These are phyloP conservation scores for Syndactyla subalaris DNA, from an alignment of 2,797 vertebrate genomes.

Conservation along the genomic window DNA sequence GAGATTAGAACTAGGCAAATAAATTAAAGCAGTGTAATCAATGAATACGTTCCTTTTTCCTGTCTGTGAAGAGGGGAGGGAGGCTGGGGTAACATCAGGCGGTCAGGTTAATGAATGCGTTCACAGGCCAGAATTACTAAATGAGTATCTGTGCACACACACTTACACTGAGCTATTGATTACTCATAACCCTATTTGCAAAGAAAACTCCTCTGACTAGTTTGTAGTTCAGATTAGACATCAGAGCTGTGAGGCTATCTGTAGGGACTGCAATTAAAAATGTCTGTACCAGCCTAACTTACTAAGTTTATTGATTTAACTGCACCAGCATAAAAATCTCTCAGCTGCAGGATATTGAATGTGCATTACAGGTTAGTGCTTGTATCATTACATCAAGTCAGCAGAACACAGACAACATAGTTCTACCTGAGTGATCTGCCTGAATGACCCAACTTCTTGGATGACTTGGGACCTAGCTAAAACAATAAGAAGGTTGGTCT, in stretches of 20 bases:
- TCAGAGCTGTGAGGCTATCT: not conserved
- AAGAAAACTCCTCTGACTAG: not conserved
- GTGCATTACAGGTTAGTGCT: not conserved
- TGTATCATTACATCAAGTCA: not conserved
- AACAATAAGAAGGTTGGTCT: not conserved
- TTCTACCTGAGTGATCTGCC: not conserved
- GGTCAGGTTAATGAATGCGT: not conserved
- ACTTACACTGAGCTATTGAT: constrained; percentile 6
- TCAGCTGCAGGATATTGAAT: not conserved
- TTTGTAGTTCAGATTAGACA: constrained; percentile 10
- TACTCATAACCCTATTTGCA: constrained; percentile 18
- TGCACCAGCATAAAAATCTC: not conserved
- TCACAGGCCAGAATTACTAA: constrained; percentile 13
- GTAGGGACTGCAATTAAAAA: not conserved
- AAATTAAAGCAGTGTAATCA: constrained; percentile 49
- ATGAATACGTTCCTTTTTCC: constrained; percentile 31
- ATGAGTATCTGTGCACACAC: not conserved
- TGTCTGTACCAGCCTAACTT: not conserved
- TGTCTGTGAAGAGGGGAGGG: not conserved
- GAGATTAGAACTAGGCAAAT: constrained; percentile 40
- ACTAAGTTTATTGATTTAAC: not conserved
- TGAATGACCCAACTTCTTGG: not conserved
- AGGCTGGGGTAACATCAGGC: not conserved
- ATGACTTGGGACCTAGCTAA: not conserved
- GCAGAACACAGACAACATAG: not conserved